Evolutionary conservation across 2,113 vertebrate genomes (phyloP).

Genomic region (Oenanthe melanoleuca): DNA sequence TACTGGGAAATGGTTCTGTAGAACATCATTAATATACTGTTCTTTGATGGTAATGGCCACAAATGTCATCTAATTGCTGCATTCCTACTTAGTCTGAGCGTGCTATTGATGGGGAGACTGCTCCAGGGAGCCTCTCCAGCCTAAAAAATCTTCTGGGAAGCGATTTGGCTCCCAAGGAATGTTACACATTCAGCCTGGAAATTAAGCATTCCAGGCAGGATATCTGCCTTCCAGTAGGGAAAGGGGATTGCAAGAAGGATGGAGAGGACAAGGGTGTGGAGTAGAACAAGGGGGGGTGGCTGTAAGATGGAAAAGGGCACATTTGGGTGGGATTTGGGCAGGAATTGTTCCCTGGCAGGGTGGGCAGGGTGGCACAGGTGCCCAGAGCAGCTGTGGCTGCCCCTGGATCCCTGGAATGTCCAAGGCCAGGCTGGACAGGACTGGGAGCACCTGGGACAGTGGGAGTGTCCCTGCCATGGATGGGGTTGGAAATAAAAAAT

Average conservation of each 20-base stretch:
- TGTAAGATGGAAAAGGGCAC: background rate
- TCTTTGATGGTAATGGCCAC: slow-evolving; percentile 60
- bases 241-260: background rate
- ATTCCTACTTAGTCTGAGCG: background rate
- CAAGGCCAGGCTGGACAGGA: background rate
- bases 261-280: background rate
- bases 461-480: background rate
- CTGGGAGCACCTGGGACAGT: accelerated
- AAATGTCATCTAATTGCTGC: slow-evolving; percentile 58
- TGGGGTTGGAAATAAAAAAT: background rate
- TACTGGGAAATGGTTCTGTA: slow-evolving; percentile 65
- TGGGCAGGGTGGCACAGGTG: background rate
- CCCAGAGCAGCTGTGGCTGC: background rate
- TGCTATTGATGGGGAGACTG: slow-evolving; percentile 23
- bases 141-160: slow-evolving; percentile 40
- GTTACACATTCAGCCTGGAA: background rate
- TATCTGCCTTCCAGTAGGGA: background rate
- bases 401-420: background rate
- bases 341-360: accelerated
- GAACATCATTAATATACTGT: slow-evolving; percentile 61
- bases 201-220: background rate
- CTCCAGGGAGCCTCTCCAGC: background rate
- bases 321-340: background rate
- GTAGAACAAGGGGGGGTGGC: background rate
- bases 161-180: background rate